These are phyloP conservation scores for Spermophilus dauricus DNA, from an alignment of 2,113 vertebrate genomes.

Conservation along the genomic window DNA sequence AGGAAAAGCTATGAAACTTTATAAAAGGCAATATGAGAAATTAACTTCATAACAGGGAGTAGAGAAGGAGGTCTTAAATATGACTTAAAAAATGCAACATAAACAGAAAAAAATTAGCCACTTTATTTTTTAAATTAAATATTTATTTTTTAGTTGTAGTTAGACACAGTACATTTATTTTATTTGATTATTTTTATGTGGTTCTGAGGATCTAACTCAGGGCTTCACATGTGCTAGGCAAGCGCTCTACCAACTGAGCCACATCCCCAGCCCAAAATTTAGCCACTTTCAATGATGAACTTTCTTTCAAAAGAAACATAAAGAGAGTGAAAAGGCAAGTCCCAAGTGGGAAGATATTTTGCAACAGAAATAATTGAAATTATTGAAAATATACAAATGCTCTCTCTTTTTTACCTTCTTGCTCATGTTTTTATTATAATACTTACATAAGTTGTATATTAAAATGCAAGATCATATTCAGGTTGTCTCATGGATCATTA, in stretches of 20 bases:
- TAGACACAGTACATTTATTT: too few species aligned
- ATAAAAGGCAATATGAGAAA: not conserved
- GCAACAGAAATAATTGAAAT: not conserved
- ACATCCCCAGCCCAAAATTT: too few species aligned
- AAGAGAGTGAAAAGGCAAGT: not conserved
- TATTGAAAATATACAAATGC: not conserved
- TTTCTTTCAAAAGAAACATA: not conserved
- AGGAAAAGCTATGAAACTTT: not conserved
- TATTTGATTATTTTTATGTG: too few species aligned
- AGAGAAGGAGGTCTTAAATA: not conserved
- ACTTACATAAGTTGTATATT: constrained; percentile 11
- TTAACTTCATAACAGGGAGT: not conserved
- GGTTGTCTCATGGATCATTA: constrained; percentile 16
- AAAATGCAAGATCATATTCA: constrained; percentile 59
- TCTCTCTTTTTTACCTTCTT: not conserved
- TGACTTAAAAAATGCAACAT: not conserved
- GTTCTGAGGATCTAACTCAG: too few species aligned
- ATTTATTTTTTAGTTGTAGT: too few species aligned
- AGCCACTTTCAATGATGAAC: not conserved
- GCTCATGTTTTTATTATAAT: constrained; percentile 21
- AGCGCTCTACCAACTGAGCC: too few species aligned
- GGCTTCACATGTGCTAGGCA: too few species aligned
- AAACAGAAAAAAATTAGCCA: not conserved
- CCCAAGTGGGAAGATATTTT: constrained; percentile 13
- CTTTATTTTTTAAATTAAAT: too few species aligned